Evolutionary conservation across 2,888 invertebrate species (phyloP), one percentile per base, ranked within the genome.

Genomic region (Leptopterna dolabrata): DNA sequence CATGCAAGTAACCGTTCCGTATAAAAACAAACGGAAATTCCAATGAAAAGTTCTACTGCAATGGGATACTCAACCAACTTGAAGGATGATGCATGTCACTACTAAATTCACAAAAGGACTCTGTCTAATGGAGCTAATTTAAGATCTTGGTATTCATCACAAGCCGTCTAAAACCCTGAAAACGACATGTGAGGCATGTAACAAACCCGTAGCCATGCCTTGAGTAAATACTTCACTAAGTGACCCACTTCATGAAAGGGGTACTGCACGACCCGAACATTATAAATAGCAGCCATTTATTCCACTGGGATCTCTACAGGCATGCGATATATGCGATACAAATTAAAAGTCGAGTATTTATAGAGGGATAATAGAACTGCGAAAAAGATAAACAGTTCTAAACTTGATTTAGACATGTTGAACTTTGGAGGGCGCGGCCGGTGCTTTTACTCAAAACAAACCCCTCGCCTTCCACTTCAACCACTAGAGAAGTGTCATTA

Each of bases 361-460:
- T 36, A 36, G 36, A 36, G 7, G 7, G 36, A 36, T 36, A 36
- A 2, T 36, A 36, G 7, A 36, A 36, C 36, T 4, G 36, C 36
- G 36, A 36, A 7, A 36, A 36, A 36, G 36, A 36, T 36, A 4
- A 7, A 2, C 2, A 36, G 7, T 47, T 47, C 7, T 47, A 47
- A 16, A 16, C 13, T 4, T 47, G 4, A 3, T 47, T 13, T 2
- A 24, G 63, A 63, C 63, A 63, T n/a, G 73, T 30, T 36, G 73
- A 73, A 73, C 73, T 73, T 41, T 36, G 71, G 83, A 83, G 83
- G 83, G 83, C 83, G 83, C 83, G 83, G 83, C 83, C 83, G 83
- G 83, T 83, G 45, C 71, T 19, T 19, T 29, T 83, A 63, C 63
- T 70, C 83, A 83, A 83, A 83, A 83, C 63, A 63, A 83, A 70